Percentiles rank a stretch among this genome's conserved stretches.
Conservation (phyloP, 2,113 vertebrate genomes). For the Hemibagrus wyckioides region DNA sequence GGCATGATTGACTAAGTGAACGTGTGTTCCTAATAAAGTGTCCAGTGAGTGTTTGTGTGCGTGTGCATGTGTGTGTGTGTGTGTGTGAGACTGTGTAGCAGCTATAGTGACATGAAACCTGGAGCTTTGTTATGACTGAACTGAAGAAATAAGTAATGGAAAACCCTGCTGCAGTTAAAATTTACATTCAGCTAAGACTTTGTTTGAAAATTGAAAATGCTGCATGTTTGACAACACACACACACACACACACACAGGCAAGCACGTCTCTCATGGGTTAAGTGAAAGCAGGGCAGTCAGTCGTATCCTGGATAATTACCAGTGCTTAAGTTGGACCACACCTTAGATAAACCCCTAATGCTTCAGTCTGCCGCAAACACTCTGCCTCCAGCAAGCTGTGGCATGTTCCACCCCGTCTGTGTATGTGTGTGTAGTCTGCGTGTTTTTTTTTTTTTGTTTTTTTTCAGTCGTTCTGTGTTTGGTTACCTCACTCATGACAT, state of each 20-base stretch:
- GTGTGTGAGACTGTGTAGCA: not conserved
- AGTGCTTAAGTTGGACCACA: slow-evolving; percentile 87
- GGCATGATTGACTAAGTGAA: too few relatives aligned
- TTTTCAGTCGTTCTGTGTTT: slow-evolving; percentile 73
- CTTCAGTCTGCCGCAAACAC: slow-evolving; percentile 89
- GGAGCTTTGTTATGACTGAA: slow-evolving; percentile 2
- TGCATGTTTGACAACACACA: not conserved
- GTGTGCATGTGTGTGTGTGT: not conserved
- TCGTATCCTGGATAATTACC: slow-evolving; percentile 85
- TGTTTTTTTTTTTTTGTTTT: slow-evolving; percentile 13
- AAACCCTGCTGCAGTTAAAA: not conserved
- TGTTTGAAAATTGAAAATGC: not conserved
- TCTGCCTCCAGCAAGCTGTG: slow-evolving; percentile 84
- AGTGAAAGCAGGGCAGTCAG: slow-evolving; percentile 62
- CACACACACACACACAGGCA: not conserved
- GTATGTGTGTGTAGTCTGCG: not conserved
- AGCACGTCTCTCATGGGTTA: slow-evolving; percentile 52
- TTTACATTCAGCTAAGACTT: not conserved
- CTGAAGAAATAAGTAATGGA: not conserved
- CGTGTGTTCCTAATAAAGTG: too few relatives aligned
- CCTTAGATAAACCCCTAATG: slow-evolving; percentile 96
- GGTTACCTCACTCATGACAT: slow-evolving; percentile 76
- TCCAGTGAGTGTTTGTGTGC: not conserved
- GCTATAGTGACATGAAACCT: not conserved
- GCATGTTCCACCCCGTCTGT: slow-evolving; percentile 77